phyloP scores from a whole-genome alignment of 2,888 invertebrate genomes.

The Morinoia aosen region DNA sequence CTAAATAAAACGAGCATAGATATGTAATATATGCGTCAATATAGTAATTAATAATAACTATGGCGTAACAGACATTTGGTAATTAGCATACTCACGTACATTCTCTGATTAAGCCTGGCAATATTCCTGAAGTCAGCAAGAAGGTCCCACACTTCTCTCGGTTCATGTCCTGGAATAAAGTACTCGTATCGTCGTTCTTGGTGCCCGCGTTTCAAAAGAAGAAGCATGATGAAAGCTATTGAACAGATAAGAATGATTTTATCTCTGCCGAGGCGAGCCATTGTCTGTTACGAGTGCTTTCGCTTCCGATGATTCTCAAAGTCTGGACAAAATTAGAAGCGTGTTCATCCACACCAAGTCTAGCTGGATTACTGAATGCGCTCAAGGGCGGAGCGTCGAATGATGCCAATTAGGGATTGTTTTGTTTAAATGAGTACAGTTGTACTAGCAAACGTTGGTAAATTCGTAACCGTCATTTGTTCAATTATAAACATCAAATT shows the following conservation, averaged over 20 bases:
- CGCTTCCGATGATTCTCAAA: not conserved
- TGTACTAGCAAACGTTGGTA: too few species aligned
- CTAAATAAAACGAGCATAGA: too few species aligned
- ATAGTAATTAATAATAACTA: not conserved
- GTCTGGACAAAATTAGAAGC: not conserved
- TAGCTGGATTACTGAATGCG: constrained; percentile 20
- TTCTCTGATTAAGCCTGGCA: constrained; percentile 80
- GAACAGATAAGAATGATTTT: not conserved
- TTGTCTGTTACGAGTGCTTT: not conserved
- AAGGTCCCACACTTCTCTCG: constrained; percentile 80
- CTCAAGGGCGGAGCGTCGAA: not conserved
- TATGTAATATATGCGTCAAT: too few species aligned
- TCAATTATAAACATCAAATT: too few species aligned
- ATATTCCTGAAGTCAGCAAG: constrained; percentile 84
- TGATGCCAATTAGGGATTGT: constrained; percentile 25
- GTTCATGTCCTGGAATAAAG: constrained; percentile 75
- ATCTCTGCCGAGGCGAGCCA: constrained; percentile 5
- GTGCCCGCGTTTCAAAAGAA: constrained; percentile 62
- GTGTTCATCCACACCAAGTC: not conserved
- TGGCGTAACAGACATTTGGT: too few species aligned
- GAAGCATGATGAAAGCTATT: not conserved
- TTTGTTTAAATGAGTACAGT: not conserved
- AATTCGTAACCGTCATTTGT: too few species aligned
- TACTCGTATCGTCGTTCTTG: constrained; percentile 71
- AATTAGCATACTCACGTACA: constrained; percentile 75